Percentiles rank a stretch among this genome's conserved stretches.
Evolutionary conservation across 2,113 vertebrate species (phyloP).

Genomic region (Neotoma lepida): DNA sequence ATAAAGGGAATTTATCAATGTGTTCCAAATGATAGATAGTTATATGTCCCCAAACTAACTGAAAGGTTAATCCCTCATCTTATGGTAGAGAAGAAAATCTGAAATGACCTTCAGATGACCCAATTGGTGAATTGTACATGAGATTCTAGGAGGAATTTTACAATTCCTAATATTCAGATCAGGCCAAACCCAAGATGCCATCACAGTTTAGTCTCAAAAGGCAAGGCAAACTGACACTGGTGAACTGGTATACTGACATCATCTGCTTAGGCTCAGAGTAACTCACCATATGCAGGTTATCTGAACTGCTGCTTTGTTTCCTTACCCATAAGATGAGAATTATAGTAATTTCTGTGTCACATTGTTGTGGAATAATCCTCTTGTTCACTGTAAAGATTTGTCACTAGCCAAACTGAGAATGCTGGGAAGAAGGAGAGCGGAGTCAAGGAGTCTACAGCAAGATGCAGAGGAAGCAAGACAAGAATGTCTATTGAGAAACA

Average conservation of each 20-base stretch:
- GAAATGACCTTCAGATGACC: neutral
- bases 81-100: neutral
- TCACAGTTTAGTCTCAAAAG: neutral
- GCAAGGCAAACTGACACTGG: neutral
- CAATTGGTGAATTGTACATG: neutral
- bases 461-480: too few relatives aligned
- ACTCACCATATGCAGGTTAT: neutral
- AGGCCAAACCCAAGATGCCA: neutral
- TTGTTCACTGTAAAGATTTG: too few relatives aligned
- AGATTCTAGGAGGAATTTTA: constrained; percentile 8
- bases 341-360: neutral
- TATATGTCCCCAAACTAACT: neutral
- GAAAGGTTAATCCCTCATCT: neutral
- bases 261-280: neutral
- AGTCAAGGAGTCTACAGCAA: too few relatives aligned
- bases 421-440: too few relatives aligned
- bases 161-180: neutral
- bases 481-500: too few relatives aligned
- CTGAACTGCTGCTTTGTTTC: neutral
- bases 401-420: too few relatives aligned
- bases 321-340: neutral
- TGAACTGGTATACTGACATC: neutral
- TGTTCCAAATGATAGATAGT: neutral
- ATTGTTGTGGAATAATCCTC: too few relatives aligned
- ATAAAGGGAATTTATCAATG: neutral